These are phyloP conservation scores for Cydia amplana DNA, from an alignment of 1,140 invertebrate species.

Conservation along the genomic window DNA sequence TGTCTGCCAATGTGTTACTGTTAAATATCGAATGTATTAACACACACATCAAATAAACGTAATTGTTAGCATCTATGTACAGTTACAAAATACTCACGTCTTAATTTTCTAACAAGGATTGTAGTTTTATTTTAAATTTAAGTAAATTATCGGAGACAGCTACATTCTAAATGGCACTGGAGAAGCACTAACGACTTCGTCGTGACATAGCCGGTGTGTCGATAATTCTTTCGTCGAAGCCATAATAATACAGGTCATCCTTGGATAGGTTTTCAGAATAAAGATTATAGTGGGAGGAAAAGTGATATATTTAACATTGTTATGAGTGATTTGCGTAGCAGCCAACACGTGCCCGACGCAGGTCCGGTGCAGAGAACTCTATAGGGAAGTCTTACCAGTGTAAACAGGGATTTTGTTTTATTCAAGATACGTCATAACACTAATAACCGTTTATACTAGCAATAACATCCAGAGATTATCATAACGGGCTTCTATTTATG, in stretches of 20 bases:
- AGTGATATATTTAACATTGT: slow-evolving; percentile 59
- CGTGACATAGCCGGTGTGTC: neutral
- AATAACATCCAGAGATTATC: slow-evolving; percentile 27
- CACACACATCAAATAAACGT: too few species aligned
- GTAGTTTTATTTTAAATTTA: neutral
- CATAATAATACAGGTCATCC: slow-evolving; percentile 39
- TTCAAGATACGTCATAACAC: slow-evolving; percentile 39
- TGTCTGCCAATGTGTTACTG: too few species aligned
- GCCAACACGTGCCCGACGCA: slow-evolving; percentile 64
- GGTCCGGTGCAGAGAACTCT: slow-evolving; percentile 43
- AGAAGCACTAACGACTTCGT: slow-evolving; percentile 9
- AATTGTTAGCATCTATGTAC: too few species aligned
- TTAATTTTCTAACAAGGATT: neutral
- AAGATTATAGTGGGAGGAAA: slow-evolving; percentile 43
- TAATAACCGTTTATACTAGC: slow-evolving; percentile 27
- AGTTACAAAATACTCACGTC: too few species aligned
- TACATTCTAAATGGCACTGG: slow-evolving; percentile 5
- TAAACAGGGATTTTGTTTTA: slow-evolving; percentile 42
- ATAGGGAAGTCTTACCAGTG: slow-evolving; percentile 52
- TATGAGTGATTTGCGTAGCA: slow-evolving; percentile 62
- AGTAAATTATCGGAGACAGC: neutral
- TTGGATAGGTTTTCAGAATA: slow-evolving; percentile 47
- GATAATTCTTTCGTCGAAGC: slow-evolving; percentile 16
- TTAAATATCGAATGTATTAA: too few species aligned
- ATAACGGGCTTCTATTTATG: neutral